Evolutionary conservation across 2,113 vertebrate genomes (phyloP), one percentile per base, ranked within the genome.

Genomic region (Pelusios castaneus): DNA sequence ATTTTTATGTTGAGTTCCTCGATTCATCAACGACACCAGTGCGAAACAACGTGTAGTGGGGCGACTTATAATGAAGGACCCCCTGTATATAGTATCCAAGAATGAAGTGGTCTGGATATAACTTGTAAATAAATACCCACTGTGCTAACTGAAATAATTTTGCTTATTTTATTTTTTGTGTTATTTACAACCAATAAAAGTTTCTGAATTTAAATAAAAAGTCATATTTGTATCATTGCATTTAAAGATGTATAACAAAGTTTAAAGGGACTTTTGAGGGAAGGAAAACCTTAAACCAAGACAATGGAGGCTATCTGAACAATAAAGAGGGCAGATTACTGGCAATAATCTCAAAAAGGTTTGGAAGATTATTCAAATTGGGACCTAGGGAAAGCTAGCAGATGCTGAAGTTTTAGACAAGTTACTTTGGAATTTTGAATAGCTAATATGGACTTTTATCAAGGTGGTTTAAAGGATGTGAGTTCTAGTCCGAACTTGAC

Each of bases 341-440:
- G 7, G 24, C 55, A 21, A 85, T 58, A 85, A 85, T n/a, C 19
- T n/a, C 63, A 38, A n/a, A 38, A 6, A 22, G 16, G n/a, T 70
- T 70, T 70, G 63, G 63, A 70, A 70, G 8, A 38, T 22, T 70
- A 38, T n/a, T 70, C 4, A 5, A 82, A 38, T 13, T 31, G 41
- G 24, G 6, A 2, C 24, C 63, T 79, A 14, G 24, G 24, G 2
- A 52, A 85, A 89, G 24, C 12, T 60, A 34, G 27, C 11, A 80
- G 12, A 54, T 31, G 17, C 27, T 58, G 5, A 81, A 0, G 0
- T n/a, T n/a, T n/a, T n/a, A n/a, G n/a, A n/a, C n/a, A n/a, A n/a
- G n/a, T n/a, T n/a, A n/a, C n/a, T n/a, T n/a, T n/a, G n/a, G n/a
- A n/a, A n/a, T n/a, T n/a, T n/a, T n/a, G n/a, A n/a, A n/a, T n/a